Base-by-base conservation (phyloP, 2,797 vertebrate genomes). In the Neosalanx taihuensis region DNA sequence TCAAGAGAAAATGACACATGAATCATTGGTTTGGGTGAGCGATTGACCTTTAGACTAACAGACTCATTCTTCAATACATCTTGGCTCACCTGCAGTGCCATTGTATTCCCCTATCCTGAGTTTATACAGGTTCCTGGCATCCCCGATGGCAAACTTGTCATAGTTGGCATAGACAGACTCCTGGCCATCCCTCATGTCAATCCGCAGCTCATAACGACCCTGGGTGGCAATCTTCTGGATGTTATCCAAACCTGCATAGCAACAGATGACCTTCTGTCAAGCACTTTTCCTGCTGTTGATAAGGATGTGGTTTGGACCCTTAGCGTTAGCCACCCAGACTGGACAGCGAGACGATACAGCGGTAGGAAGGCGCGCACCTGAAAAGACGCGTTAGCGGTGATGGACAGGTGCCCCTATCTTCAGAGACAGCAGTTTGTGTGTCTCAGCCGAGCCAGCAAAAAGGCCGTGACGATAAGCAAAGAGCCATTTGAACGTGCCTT, bases 101-200 rank as follows among this genome's bases (percentile, higher is more conserved):
- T 97, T 98, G 92, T 98, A 99, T 82, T 93, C 91, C 80, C 98
- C 98, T 69, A 99, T 92, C 37, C 95, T 89, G 72, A 99, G 94
- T 83, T 98, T 99, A 91, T 97, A 99, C 18, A 96, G 92, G 81
- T 91, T 98, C 58, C 94, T 91, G 41, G 94, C 83, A 46, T 98
- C 97, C 0, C 96, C 95, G 0, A 99, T 80, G 46, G 94, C 94
- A 84, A 99, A 99, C 78, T 95, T 96, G 88, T 98, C 95, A 0
- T 99, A 99, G 84, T 90, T 93, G 72, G 98, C 98, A 0, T 94
- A 96, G 0, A 94, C 96, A 0, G 94, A 86, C 73, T 98, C 96
- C 80, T 95, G 97, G 1, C 96, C 95, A 0, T 99, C 96, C 70
- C 88, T 94, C 97, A 99, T 95, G 84, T 99, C 98, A 71, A 99